phyloP scores from a whole-genome alignment of 1,140 invertebrate genomes.

The Dreissena polymorpha region DNA sequence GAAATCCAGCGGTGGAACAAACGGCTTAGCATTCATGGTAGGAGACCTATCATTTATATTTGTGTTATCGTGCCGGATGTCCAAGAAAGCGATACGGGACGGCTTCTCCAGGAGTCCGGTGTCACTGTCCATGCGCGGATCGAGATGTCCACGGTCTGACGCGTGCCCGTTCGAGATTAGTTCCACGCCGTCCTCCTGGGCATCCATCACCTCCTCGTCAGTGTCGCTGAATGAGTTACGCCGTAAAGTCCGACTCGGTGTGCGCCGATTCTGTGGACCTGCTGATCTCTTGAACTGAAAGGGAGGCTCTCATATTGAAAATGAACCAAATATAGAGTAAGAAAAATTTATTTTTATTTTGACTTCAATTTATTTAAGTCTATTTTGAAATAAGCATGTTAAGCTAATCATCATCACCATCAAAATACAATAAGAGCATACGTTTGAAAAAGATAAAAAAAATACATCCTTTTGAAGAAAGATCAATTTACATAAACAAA shows the following conservation, averaged over 20 bases:
- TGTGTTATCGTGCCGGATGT: slow-evolving; percentile 60
- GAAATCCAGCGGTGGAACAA: slow-evolving; percentile 82
- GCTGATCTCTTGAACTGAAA: slow-evolving; percentile 73
- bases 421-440: too few relatives aligned
- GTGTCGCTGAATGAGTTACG: slow-evolving; percentile 56
- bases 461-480: too few relatives aligned
- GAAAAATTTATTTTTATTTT: too few relatives aligned
- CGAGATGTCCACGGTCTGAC: slow-evolving; percentile 23
- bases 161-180: slow-evolving; percentile 38
- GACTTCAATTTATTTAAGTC: too few relatives aligned
- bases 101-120: slow-evolving; percentile 44
- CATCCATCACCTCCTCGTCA: slow-evolving; percentile 52
- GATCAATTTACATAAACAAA: too few relatives aligned
- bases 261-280: slow-evolving; percentile 70
- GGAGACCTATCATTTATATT: slow-evolving; percentile 67
- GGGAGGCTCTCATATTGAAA: not conserved
- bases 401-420: too few relatives aligned
- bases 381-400: not conserved
- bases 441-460: too few relatives aligned
- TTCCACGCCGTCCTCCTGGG: slow-evolving; percentile 43
- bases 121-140: slow-evolving; percentile 1
- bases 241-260: slow-evolving; percentile 66
- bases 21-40: slow-evolving; percentile 68
- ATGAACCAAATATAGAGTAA: too few relatives aligned
- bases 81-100: slow-evolving; percentile 66